These are phyloP conservation scores for Caenorhabditis sp. DNA, from an alignment of 2,888 invertebrate genomes.

Conservation along the genomic window DNA sequence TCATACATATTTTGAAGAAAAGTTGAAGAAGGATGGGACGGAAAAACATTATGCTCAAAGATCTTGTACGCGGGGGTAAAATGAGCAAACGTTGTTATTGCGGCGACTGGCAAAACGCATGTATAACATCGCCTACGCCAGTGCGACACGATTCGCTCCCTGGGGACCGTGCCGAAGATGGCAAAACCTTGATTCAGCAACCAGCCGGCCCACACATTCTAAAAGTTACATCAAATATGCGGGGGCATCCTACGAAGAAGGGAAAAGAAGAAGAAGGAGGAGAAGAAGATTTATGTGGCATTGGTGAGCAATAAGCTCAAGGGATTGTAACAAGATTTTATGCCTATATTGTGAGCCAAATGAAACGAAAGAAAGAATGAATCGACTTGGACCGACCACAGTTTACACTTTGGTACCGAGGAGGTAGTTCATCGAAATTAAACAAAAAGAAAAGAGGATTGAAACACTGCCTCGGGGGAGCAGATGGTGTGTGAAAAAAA, in stretches of 20 bases:
- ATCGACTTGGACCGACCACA: neutral
- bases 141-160: slow-evolving; percentile 39
- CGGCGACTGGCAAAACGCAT: slow-evolving; percentile 52
- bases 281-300: slow-evolving; percentile 46
- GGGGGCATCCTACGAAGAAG: neutral
- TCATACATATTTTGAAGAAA: neutral
- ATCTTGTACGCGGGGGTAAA: slow-evolving; percentile 38
- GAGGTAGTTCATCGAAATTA: slow-evolving; percentile 44
- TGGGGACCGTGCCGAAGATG: slow-evolving; percentile 46
- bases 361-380: neutral
- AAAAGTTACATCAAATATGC: slow-evolving; percentile 49
- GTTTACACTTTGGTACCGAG: slow-evolving; percentile 33
- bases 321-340: slow-evolving; percentile 24
- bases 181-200: slow-evolving; percentile 51
- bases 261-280: slow-evolving; percentile 11
- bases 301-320: slow-evolving; percentile 29
- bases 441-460: slow-evolving; percentile 49
- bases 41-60: slow-evolving; percentile 25
- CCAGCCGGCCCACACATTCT: slow-evolving; percentile 41
- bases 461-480: slow-evolving; percentile 43
- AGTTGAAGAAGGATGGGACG: neutral
- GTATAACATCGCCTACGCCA: slow-evolving; percentile 52
- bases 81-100: slow-evolving; percentile 57
- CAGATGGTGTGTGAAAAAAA: slow-evolving; percentile 43
- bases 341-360: neutral